Evolutionary conservation across 1,140 invertebrate genomes (phyloP), one percentile per base, ranked within the genome.

Genomic region (Bombus huntii): DNA sequence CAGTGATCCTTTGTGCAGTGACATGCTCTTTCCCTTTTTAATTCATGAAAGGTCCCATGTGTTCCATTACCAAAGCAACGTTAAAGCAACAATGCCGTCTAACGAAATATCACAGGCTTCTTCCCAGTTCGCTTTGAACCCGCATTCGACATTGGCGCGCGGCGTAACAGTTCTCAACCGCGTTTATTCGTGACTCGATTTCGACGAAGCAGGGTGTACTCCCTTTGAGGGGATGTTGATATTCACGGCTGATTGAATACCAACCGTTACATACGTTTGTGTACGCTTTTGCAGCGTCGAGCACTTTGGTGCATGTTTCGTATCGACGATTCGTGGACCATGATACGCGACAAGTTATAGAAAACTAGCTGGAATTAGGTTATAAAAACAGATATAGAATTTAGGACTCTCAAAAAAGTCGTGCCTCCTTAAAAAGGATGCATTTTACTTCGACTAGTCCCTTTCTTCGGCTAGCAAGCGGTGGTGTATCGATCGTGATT

Each of bases 111-210:
- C 74, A 34, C 74, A 28, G 34, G 47, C 22, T 57, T 76, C 34
- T 57, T 76, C 34, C 3, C 10, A 25, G 31, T 15, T 13, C 10
- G 31, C 44, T 75, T 75, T 75, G 44, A 75, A 18, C 6, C 3
- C 12, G 18, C 10, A 25, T 75, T 73, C n/a, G 5, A 34, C 34
- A 34, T 34, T 47, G n/a, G 42, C 42, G 10, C 22, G 4, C 44
- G 3, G 44, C 22, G 9, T 57, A 76, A 42, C 65, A 39, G 44
- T 79, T 34, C 39, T 59, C 39, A 34, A 53, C 47, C n/a, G 4
- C 65, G 65, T 59, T 70, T 78, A 84, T 59, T 78, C 74, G 22
- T 62, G 53, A 39, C 6, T 71, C 37, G 65, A 77, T 70, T 84
- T 42, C 62, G 47, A 78, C 37, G 65, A 34, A 70, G 13, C 5